A percentile compares a stretch with the other conserved stretches of the same genome.
These are phyloP conservation scores for Nephrotoma guestfalica DNA, from an alignment of 2,888 invertebrate species.

Conservation along the genomic window DNA sequence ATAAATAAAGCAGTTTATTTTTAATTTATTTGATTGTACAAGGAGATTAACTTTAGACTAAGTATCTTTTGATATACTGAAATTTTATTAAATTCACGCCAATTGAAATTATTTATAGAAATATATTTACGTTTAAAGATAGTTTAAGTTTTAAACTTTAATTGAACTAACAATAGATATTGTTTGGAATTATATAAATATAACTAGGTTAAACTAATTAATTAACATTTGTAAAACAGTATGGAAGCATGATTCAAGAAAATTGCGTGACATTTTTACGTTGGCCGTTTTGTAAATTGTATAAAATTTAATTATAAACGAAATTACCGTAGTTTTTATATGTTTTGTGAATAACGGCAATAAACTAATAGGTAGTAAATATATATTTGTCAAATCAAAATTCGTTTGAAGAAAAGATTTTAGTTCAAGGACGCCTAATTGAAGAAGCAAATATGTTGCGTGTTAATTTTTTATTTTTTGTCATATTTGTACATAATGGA, in stretches of 20 bases:
- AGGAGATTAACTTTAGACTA: too few relatives aligned
- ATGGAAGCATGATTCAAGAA: not conserved
- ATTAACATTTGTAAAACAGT: not conserved
- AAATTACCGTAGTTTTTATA: not conserved
- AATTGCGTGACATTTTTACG: not conserved
- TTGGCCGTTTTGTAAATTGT: not conserved
- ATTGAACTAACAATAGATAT: not conserved
- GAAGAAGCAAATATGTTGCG: not conserved
- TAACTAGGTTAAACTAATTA: not conserved
- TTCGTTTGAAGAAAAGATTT: not conserved
- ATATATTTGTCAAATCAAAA: not conserved
- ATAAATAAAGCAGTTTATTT: too few relatives aligned
- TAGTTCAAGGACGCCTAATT: not conserved
- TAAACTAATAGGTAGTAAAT: not conserved
- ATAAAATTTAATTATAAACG: not conserved
- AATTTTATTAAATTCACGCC: too few relatives aligned
- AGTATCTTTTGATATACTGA: too few relatives aligned
- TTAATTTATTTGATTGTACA: too few relatives aligned
- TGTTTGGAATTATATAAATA: not conserved
- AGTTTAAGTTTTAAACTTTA: not conserved
- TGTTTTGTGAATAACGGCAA: not conserved
- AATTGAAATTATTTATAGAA: too few relatives aligned
- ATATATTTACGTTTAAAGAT: too few relatives aligned
- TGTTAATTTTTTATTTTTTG: not conserved
- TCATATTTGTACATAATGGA: too few relatives aligned